Evolutionary conservation across 2,888 invertebrate species (phyloP).

Genomic region (Dasysyrphus albostriatus): DNA sequence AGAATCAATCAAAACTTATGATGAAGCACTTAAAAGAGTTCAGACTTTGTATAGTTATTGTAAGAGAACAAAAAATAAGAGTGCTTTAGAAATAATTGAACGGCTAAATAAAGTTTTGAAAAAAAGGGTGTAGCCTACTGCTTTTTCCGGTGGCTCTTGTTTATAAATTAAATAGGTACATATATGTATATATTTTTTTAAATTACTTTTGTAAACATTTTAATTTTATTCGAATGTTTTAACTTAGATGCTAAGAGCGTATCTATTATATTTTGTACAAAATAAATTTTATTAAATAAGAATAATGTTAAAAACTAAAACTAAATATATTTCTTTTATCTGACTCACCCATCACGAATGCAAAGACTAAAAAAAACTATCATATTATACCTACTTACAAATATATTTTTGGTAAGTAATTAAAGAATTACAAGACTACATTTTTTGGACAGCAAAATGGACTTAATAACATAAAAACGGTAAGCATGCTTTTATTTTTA

Average conservation of each 20-base stretch:
- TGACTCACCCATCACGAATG: no score
- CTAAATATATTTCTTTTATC: not conserved
- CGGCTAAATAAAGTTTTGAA: constrained; percentile 23
- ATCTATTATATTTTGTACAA: not conserved
- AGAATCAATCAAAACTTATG: constrained; percentile 27
- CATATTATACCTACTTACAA: no score
- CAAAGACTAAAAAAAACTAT: no score
- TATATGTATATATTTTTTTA: not conserved
- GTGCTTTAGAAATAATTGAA: constrained; percentile 27
- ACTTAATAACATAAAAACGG: no score
- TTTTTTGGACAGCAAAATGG: no score
- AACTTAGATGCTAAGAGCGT: not conserved
- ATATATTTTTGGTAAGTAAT: no score
- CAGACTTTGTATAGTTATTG: constrained; percentile 23
- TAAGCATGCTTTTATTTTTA: no score
- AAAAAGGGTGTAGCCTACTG: not conserved
- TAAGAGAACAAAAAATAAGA: constrained; percentile 12
- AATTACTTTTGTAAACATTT: not conserved
- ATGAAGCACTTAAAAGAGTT: constrained; percentile 40
- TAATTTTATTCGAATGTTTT: not conserved
- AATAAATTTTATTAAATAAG: not conserved
- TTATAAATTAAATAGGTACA: not conserved
- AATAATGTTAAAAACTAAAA: not conserved
- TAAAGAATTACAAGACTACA: no score
- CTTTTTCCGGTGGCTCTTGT: not conserved